These are phyloP conservation scores for Pampus argenteus DNA, from an alignment of 2,797 vertebrate genomes.

Conservation along the genomic window DNA sequence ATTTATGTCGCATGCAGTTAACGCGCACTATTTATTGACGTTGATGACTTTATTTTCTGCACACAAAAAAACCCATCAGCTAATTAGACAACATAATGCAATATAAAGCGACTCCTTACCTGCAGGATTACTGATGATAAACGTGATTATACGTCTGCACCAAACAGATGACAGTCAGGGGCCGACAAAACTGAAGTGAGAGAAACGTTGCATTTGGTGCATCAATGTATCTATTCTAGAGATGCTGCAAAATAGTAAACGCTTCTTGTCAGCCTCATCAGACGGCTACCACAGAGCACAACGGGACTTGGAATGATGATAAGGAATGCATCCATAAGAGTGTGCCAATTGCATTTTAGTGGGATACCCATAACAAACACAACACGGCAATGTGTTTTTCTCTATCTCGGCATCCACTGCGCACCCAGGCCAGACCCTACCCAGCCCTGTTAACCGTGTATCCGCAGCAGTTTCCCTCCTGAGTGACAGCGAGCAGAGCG, in stretches of 20 bases:
- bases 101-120: slow-evolving; percentile 60
- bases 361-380: slow-evolving; percentile 56
- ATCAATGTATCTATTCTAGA: slow-evolving; percentile 61
- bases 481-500: slow-evolving; percentile 69
- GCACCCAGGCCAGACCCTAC: slow-evolving; percentile 64
- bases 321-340: slow-evolving; percentile 38
- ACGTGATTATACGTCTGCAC: slow-evolving; percentile 38
- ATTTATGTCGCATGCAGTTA: slow-evolving; percentile 35
- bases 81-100: slow-evolving; percentile 23
- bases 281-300: slow-evolving; percentile 12
- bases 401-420: slow-evolving; percentile 67
- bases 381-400: slow-evolving; percentile 23
- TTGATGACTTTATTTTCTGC: background rate
- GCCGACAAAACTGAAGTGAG: slow-evolving; percentile 14
- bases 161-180: slow-evolving; percentile 40
- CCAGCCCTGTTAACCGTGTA: slow-evolving; percentile 67
- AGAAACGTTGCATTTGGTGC: slow-evolving; percentile 66
- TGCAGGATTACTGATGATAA: slow-evolving; percentile 47
- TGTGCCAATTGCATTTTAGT: slow-evolving; percentile 46
- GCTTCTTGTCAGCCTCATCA: slow-evolving; percentile 38
- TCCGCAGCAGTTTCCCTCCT: slow-evolving; percentile 53
- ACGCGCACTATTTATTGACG: slow-evolving; percentile 27
- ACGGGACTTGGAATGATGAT: background rate
- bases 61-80: slow-evolving; percentile 2
- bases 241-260: slow-evolving; percentile 49